Base-by-base conservation (phyloP, 2,888 invertebrate species). In the Drosophila aldrichi region DNA sequence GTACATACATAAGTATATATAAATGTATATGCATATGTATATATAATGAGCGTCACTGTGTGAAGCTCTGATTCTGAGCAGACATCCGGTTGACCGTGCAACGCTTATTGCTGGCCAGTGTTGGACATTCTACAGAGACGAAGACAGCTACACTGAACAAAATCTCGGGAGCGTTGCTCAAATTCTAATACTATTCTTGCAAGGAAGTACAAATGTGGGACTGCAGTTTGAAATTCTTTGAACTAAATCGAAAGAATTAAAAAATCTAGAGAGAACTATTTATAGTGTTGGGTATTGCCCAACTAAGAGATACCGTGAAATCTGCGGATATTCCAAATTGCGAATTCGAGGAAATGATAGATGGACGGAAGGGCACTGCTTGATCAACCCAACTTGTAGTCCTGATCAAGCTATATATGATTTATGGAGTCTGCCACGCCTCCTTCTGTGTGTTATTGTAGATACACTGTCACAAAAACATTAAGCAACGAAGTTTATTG, bases 11-110 rank as follows among this genome's bases (percentile, higher is more conserved):
- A n/a, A n/a, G 3, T 46, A 9, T 22, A 9, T 25, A 4, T 16
- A 32, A 10, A 9, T 48, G 3, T 65, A n/a, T n/a, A n/a, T n/a
- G n/a, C 65, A 32, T 44, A 44, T 32, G 6, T 49, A n/a, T 61
- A 4, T 52, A 29, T 64, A 60, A 58, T 70, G 59, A 52, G 54
- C 32, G 48, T 49, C 64, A 65, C 62, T 52, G 57, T 40, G 29
- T 38, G 29, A 9, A 40, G 40, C 48, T 46, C 52, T 32, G 4
- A 59, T 52, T 46, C 44, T 40, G 59, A 38, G 32, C 76, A 71
- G 61, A 79, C 77, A 79, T 79, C 80, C 80, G 77, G 79, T 55
- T 63, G 52, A 41, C 44, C 41, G 20, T 12, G 43, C 34, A 36
- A 25, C 10, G 36, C 44, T 44, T 34, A 36, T 43, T 44, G 61